Evolutionary conservation across 2,888 invertebrate species (phyloP).

Genomic region (Diabrotica balteata): DNA sequence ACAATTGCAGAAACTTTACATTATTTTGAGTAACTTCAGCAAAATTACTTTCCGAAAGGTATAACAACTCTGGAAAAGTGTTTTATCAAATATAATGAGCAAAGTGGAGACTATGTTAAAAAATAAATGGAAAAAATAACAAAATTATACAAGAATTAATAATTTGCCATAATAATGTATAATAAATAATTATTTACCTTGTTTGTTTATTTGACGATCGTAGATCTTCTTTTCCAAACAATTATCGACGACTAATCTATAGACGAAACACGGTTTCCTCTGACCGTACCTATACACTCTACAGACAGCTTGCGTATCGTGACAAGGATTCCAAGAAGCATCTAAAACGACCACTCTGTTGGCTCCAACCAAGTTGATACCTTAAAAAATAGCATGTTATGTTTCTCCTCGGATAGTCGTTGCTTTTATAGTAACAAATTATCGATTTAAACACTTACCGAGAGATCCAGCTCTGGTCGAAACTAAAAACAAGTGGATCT

Average conservation of each 20-base stretch:
- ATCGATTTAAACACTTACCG: not conserved
- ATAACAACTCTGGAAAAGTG: no score
- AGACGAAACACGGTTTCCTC: conserved; percentile 92
- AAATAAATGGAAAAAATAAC: no score
- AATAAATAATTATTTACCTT: conserved; percentile 65
- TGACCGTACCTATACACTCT: conserved; percentile 96
- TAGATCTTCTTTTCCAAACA: conserved; percentile 98
- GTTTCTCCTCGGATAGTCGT: no score
- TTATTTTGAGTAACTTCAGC: no score
- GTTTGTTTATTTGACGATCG: conserved; percentile 97
- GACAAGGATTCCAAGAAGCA: conserved; percentile 99
- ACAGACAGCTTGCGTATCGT: conserved; percentile 97
- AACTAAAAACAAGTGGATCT: conserved; percentile 89
- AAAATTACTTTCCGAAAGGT: no score
- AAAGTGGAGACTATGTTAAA: no score
- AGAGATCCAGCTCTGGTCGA: conserved; percentile 96
- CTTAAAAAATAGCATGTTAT: conserved; percentile 54
- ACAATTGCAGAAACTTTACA: not conserved
- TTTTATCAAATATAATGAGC: no score
- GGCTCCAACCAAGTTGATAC: conserved; percentile 97
- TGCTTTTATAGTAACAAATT: no score
- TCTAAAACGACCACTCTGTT: conserved; percentile 97
- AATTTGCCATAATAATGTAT: not conserved
- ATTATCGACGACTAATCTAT: conserved; percentile 95
- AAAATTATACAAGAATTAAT: no score